Conservation (phyloP, 1,140 invertebrate species). For the Ditylenchus dipsaci region DNA sequence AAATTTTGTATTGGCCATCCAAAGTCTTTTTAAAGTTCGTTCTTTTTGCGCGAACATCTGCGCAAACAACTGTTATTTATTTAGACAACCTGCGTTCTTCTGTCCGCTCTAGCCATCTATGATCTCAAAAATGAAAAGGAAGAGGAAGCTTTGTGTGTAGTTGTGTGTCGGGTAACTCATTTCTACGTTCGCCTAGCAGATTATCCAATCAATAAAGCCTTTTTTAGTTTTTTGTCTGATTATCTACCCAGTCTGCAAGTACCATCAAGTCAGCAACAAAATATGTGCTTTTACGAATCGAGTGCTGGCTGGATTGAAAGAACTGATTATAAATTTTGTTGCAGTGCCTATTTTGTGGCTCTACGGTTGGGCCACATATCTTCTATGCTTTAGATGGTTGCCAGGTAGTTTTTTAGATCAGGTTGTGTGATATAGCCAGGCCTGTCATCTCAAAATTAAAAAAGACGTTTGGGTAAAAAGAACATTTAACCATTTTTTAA, state of each 20-base stretch:
- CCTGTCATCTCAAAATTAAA: too few species aligned
- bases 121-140: slow-evolving; percentile 26
- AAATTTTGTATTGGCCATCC: slow-evolving; percentile 19
- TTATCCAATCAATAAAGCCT: neutral
- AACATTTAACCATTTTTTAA: too few species aligned
- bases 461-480: too few species aligned
- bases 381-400: slow-evolving; percentile 33
- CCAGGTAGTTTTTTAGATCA: slow-evolving; percentile 20
- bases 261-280: slow-evolving; percentile 33
- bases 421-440: too few species aligned
- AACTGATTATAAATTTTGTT: slow-evolving; percentile 17
- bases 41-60: neutral
- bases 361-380: slow-evolving; percentile 28
- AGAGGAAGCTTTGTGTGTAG: slow-evolving; percentile 22
- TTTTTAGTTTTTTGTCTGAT: slow-evolving; percentile 25
- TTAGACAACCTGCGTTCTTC: slow-evolving; percentile 1
- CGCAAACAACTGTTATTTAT: neutral
- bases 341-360: slow-evolving; percentile 11
- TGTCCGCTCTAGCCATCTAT: slow-evolving; percentile 14
- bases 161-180: slow-evolving; percentile 15
- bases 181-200: neutral
- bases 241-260: slow-evolving; percentile 26
- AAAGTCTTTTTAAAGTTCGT: slow-evolving; percentile 24
- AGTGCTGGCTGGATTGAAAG: slow-evolving; percentile 14
- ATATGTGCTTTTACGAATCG: slow-evolving; percentile 11